Base-by-base conservation (phyloP, 2,888 invertebrate species). In the Epinotia demarniana region DNA sequence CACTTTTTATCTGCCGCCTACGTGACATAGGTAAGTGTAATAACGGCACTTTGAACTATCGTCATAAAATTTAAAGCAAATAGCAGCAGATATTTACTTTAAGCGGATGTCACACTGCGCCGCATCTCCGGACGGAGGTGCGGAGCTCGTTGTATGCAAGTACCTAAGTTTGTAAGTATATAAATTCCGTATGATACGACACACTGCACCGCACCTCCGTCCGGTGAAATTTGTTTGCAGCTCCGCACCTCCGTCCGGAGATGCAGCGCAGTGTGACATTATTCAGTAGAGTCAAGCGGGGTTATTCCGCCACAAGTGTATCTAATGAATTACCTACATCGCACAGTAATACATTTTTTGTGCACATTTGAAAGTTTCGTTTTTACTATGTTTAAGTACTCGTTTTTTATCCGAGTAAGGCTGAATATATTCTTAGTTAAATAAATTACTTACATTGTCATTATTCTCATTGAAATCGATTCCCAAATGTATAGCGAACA, bases 31-130 rank as follows among this genome's bases (percentile, higher is more conserved):
- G 39, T 57, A 69, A 60, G 46, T 69, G 49, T 73, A 66, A 19
- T 60, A 73, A 67, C 66, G 66, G 66, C 49, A 58, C 27, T 13
- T 33, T 53, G 46, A 53, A 61, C 53, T 67, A 53, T 43, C 18
- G 39, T 60, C 73, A 67, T 61, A 73, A 73, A 69, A 73, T 60
- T 18, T 23, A 55, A 61, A 68, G 67, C 53, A 68, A 63, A 57
- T 72, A 62, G 18, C 33, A 19, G 5, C 1, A 18, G 23, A 27
- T 27, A 12, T 71, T 55, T n/a, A 68, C 62, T n/a, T 55, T 61
- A 57, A n/a, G n/a, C n/a, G n/a, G n/a, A n/a, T n/a, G n/a, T n/a
- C n/a, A n/a, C n/a, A n/a, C n/a, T n/a, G n/a, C n/a, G n/a, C n/a
- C n/a, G n/a, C n/a, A n/a, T n/a, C n/a, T n/a, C n/a, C n/a, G n/a